These are phyloP conservation scores for Nesometra sesokonis DNA, from an alignment of 35 echinoderm and acorn worm species.

Conservation along the genomic window DNA sequence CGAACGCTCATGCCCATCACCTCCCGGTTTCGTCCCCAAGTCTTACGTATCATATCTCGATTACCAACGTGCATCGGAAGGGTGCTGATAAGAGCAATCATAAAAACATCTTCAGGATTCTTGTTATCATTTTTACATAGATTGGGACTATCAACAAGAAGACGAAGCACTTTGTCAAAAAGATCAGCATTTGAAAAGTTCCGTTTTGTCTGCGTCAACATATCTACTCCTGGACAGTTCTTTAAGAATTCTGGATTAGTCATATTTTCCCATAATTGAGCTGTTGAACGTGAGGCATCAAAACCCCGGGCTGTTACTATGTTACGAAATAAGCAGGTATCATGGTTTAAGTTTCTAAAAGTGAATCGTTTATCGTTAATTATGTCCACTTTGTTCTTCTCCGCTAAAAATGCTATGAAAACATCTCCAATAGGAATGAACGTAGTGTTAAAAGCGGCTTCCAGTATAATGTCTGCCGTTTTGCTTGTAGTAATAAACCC, in stretches of 20 bases:
- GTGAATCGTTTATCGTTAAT: conserved; percentile 42
- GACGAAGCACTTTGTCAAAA: conserved; percentile 24
- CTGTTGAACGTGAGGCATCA: conserved; percentile 14
- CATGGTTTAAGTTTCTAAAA: conserved; percentile 37
- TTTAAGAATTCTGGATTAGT: conserved; percentile 50
- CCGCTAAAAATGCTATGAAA: conserved; percentile 43
- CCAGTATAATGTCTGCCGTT: conserved; percentile 24
- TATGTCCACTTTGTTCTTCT: conserved; percentile 33
- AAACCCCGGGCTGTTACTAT: conserved; percentile 61
- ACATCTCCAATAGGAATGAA: conserved; percentile 67
- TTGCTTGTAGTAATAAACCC: conserved; percentile 51
- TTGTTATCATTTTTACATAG: conserved; percentile 34
- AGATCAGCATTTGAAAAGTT: background rate
- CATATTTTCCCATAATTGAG: conserved; percentile 35
- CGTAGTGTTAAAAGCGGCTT: conserved; percentile 26
- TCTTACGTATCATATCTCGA: conserved; percentile 66
- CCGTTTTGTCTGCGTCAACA: background rate
- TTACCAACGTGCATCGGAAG: conserved; percentile 63
- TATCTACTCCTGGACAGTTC: conserved; percentile 63
- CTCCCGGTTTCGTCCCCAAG: conserved; percentile 49
- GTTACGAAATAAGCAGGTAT: conserved; percentile 46
- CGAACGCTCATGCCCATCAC: conserved; percentile 28
- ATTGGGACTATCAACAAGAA: conserved; percentile 54
- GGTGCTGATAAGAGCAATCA: conserved; percentile 60
- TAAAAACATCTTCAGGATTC: conserved; percentile 43